phyloP scores from a whole-genome alignment of 2,888 invertebrate genomes.

The Drosophila phalerata region DNA sequence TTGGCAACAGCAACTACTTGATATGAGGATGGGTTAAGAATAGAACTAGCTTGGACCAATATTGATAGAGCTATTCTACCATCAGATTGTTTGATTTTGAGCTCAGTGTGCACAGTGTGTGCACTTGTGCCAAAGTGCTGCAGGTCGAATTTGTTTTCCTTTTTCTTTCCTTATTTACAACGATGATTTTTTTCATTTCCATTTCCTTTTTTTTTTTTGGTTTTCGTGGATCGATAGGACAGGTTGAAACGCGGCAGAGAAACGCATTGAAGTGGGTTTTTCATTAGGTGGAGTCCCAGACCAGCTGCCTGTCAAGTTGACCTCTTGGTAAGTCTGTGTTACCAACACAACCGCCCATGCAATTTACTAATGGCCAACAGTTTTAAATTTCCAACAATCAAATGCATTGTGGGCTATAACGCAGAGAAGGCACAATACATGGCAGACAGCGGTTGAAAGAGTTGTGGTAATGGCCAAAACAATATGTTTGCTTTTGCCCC shows the following conservation, averaged over 20 bases:
- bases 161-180: slow-evolving; percentile 15
- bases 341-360: slow-evolving; percentile 27
- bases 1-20: slow-evolving; percentile 38
- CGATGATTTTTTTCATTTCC: background rate
- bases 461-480: slow-evolving; percentile 37
- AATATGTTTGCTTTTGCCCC: slow-evolving; percentile 25
- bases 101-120: slow-evolving; percentile 22
- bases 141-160: slow-evolving; percentile 19
- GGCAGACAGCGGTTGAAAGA: slow-evolving; percentile 17
- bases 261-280: slow-evolving; percentile 32
- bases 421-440: slow-evolving; percentile 1
- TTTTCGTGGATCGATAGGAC: slow-evolving; percentile 30
- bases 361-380: slow-evolving; percentile 69
- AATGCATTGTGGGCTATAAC: slow-evolving; percentile 57
- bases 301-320: slow-evolving; percentile 32
- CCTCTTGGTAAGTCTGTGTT: slow-evolving; percentile 32
- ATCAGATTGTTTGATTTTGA: slow-evolving; percentile 11
- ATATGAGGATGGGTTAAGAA: slow-evolving; percentile 33
- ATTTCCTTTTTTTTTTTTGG: slow-evolving; percentile 16
- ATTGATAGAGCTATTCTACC: slow-evolving; percentile 11
- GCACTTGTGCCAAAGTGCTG: slow-evolving; percentile 24
- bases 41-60: slow-evolving; percentile 32
- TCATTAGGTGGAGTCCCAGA: slow-evolving; percentile 26
- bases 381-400: slow-evolving; percentile 63
- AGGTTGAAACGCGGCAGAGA: slow-evolving; percentile 10